These are phyloP conservation scores for Auanema sp. DNA, from an alignment of 2,888 invertebrate genomes.

Conservation along the genomic window DNA sequence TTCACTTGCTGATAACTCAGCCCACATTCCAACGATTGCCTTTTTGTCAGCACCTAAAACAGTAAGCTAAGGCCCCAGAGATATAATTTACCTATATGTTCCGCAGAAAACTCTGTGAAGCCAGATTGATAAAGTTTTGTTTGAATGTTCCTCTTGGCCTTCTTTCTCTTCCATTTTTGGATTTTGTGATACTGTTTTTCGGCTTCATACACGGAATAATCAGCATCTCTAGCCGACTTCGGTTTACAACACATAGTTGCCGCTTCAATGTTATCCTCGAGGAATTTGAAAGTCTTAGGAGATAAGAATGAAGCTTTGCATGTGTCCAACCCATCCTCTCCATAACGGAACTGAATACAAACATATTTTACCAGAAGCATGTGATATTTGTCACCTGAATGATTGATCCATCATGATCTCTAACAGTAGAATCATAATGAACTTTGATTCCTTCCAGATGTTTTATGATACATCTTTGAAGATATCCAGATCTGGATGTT, in stretches of 20 bases:
- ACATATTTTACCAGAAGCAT: constrained; percentile 2
- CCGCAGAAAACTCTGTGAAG: constrained; percentile 43
- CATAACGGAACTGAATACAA: constrained; percentile 77
- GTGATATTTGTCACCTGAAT: constrained; percentile 73
- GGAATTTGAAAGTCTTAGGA: constrained; percentile 77
- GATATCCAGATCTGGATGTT: constrained; percentile 95
- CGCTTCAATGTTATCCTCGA: constrained; percentile 75
- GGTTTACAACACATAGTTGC: constrained; percentile 44
- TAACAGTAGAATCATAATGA: constrained; percentile 89
- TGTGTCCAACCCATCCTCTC: constrained; percentile 84
- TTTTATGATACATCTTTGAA: constrained; percentile 94
- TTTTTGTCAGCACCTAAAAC: constrained; percentile 9
- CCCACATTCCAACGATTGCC: constrained; percentile 47
- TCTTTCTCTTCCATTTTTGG: constrained; percentile 36
- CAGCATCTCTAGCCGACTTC: constrained; percentile 65
- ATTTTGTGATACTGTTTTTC: constrained; percentile 70
- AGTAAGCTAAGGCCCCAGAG: constrained; percentile 7
- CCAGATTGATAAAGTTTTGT: constrained; percentile 36
- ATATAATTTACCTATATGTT: constrained; percentile 24
- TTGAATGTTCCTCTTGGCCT: constrained; percentile 13
- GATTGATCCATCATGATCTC: constrained; percentile 89
- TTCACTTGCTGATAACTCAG: constrained; percentile 37
- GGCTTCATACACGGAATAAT: constrained; percentile 64
- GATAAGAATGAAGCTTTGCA: constrained; percentile 82
- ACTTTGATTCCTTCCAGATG: constrained; percentile 91